These are phyloP conservation scores for Sciurus carolinensis DNA, from an alignment of 2,797 vertebrate species.

Conservation along the genomic window DNA sequence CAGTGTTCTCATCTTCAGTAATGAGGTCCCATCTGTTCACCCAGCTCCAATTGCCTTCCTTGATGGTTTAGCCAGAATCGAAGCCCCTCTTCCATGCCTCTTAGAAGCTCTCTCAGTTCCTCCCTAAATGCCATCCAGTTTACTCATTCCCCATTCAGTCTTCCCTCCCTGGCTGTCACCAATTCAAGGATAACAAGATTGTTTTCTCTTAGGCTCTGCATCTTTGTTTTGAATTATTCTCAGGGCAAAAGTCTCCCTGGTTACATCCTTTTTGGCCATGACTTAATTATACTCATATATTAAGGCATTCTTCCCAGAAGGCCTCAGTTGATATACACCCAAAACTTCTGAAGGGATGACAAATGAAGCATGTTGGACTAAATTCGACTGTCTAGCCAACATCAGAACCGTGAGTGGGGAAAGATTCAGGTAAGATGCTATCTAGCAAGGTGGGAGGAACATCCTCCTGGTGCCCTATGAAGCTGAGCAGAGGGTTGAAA, in stretches of 20 bases:
- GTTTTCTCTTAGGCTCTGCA: constrained; percentile 44
- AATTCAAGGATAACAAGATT: constrained; percentile 41
- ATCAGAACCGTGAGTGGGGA: neutral
- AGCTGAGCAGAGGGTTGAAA: constrained; percentile 45
- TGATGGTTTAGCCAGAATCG: constrained; percentile 58
- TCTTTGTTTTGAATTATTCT: constrained; percentile 61
- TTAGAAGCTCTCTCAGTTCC: constrained; percentile 54
- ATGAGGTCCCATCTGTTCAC: constrained; percentile 60
- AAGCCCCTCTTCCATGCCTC: constrained; percentile 39
- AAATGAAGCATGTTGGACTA: constrained; percentile 51
- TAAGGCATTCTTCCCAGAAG: constrained; percentile 67
- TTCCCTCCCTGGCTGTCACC: neutral
- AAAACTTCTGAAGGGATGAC: constrained; percentile 51
- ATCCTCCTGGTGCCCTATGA: neutral
- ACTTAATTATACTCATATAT: constrained; percentile 63
- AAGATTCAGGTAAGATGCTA: constrained; percentile 51
- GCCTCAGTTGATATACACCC: constrained; percentile 47
- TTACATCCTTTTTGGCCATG: constrained; percentile 28
- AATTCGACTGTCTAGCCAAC: constrained; percentile 64
- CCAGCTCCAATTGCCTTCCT: constrained; percentile 53
- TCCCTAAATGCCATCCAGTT: constrained; percentile 52
- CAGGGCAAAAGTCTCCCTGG: neutral
- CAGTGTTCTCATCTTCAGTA: constrained; percentile 51
- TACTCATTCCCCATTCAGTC: neutral
- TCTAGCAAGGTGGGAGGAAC: constrained; percentile 1